These are phyloP conservation scores for Scomber scombrus DNA, from an alignment of 2,113 vertebrate species.

Conservation along the genomic window DNA sequence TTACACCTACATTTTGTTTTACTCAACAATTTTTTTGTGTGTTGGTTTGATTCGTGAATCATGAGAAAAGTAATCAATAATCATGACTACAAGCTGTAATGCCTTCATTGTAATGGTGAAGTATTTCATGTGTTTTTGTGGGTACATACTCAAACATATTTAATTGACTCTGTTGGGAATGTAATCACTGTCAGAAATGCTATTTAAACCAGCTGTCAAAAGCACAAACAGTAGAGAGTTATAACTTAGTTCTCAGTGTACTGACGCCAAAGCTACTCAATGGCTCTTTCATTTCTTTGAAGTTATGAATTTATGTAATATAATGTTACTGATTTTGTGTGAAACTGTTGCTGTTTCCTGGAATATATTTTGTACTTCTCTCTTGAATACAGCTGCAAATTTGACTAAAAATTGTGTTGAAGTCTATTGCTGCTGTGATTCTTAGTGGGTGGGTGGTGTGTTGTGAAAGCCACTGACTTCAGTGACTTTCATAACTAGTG, in stretches of 20 bases:
- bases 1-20: background rate
- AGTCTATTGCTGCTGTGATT: background rate
- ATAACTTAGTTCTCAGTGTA: background rate
- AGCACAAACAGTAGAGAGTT: background rate
- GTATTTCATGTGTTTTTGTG: background rate
- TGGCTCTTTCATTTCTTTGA: background rate
- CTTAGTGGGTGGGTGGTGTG: conserved; percentile 16
- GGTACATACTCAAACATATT: background rate
- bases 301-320: background rate
- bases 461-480: conserved; percentile 3
- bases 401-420: background rate
- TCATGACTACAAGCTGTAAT: no score
- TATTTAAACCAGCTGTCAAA: background rate
- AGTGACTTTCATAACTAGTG: no score
- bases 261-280: background rate
- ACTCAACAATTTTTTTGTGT: background rate
- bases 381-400: background rate
- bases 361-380: background rate
- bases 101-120: background rate
- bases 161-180: background rate
- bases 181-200: background rate
- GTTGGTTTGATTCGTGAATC: background rate
- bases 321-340: background rate
- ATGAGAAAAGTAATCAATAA: no score
- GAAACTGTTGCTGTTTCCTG: background rate